phyloP scores from a whole-genome alignment of 2,888 invertebrate species.

The Cosmia trapezina region DNA sequence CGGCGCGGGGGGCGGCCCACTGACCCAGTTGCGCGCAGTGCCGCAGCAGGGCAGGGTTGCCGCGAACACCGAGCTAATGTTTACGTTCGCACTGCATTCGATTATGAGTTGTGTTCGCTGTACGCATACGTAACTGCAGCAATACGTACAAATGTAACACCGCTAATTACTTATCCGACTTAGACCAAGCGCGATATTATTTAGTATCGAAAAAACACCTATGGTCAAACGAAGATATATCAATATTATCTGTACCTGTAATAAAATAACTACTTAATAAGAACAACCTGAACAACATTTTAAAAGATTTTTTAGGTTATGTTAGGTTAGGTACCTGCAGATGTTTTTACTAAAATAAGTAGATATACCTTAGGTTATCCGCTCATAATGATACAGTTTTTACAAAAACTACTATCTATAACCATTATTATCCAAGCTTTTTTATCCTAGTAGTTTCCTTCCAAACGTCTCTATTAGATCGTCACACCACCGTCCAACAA shows the following conservation, averaged over 20 bases:
- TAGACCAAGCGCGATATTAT: slow-evolving; percentile 14
- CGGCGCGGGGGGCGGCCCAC: slow-evolving; percentile 93
- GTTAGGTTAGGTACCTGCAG: background rate
- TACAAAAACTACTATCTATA: background rate
- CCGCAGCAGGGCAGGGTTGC: slow-evolving; percentile 91
- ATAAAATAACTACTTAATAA: background rate
- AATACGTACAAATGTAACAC: slow-evolving; percentile 47
- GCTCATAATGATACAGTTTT: background rate
- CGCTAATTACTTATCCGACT: slow-evolving; percentile 32
- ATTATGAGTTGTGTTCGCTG: slow-evolving; percentile 69
- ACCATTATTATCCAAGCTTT: background rate
- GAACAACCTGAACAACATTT: too few relatives aligned
- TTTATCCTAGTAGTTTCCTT: background rate
- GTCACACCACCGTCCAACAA: background rate
- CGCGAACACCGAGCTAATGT: slow-evolving; percentile 86
- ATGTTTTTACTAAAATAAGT: background rate
- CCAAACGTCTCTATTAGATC: background rate
- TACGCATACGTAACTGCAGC: slow-evolving; percentile 64
- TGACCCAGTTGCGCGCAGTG: slow-evolving; percentile 94
- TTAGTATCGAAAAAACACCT: slow-evolving; percentile 2
- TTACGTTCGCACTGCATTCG: slow-evolving; percentile 85
- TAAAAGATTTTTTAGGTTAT: background rate
- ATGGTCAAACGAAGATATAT: background rate
- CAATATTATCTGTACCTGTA: background rate
- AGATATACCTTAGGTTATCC: background rate